Evolutionary conservation across 2,113 vertebrate genomes (phyloP), one percentile per base, ranked within the genome.

Genomic region (Turdus rufiventris): DNA sequence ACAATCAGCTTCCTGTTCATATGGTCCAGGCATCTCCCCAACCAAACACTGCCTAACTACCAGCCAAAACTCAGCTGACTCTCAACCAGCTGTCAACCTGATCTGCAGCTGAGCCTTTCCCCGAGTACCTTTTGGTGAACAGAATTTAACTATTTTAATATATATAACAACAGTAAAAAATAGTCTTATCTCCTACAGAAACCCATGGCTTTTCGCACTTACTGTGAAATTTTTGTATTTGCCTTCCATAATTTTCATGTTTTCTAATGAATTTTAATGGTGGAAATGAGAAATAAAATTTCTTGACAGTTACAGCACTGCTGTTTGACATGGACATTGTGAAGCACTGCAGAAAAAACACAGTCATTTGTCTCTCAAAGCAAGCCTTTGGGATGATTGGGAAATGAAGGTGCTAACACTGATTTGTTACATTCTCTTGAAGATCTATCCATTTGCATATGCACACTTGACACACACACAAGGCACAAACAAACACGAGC

Each of bases 1-100:
- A 24, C 24, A 20, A 8, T 10, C 47, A 53, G 18, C 14, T 42
- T 42, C 36, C 36, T 51, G 31, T 28, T 51, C 24, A 5, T 51
- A 10, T 5, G 36, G 18, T 42, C 18, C 8, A 12, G 4, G 2
- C 18, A 28, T n/a, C 23, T 51, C 23, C 36, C 74, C 36, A 42
- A 0, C 5, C 23, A n/a, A 17, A 21, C 47, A 21, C 24, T 28
- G 74, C 14, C 29, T n/a, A 47, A 28, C 29, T 28, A 9, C 36
- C 29, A 9, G 9, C 10, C 3, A 0, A 26, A 38, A 3, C 47
- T 18, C 24, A 42, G 4, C 13, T n/a, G 31, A 4, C 18, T 40
- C 47, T 7, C 29, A 42, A 28, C 23, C 0, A 1, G 14, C 28
- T 23, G 25, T 51, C 25, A 51, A 4, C 36, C 8, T 4, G 0